Base-by-base conservation (phyloP, 2,113 vertebrate genomes). In the Zootoca vivipara region DNA sequence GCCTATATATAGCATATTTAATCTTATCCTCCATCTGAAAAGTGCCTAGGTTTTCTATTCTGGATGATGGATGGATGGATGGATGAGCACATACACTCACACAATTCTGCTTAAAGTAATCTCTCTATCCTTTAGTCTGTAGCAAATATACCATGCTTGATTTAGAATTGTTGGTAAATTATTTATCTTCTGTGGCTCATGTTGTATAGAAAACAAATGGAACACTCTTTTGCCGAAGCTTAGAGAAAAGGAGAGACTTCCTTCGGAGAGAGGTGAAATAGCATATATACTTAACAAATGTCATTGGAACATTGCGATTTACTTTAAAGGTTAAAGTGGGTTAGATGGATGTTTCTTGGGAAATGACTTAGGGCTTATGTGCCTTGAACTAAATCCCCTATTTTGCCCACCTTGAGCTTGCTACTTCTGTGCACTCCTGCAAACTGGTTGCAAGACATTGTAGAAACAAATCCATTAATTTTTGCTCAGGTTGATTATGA, bases 111-210 rank as follows among this genome's bases (percentile, higher is more conserved):
- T 92, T 92, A 89, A 89, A 94, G 91, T 90, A 93, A 65, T 26
- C 2, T 90, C 82, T 92, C 89, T 91, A 64, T 85, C 90, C 72
- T 87, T 86, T 83, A 72, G 90, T 35, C 87, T 92, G 91, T 83
- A 91, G 86, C 91, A 93, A 93, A 9, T 70, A 92, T 89, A 26
- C 33, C 85, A 91, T 93, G 90, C 77, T 93, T 91, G 30, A 85
- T 93, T 86, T 93, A 94, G 92, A 94, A 93, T 91, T 78, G 73
- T 67, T 87, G 92, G 87, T 94, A 91, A 94, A 94, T 78, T 92
- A 91, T 96, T 95, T 93, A 94, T 93, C 91, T 90, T 90, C 89
- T 89, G 82, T 75, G 90, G 90, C 87, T 95, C 90, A 5, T 87
- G 64, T 92, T 89, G 89, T 91, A 89, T 91, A 93, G 88, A 90